phyloP scores from a whole-genome alignment of 2,797 vertebrate genomes.

The Pogoniulus pusillus region DNA sequence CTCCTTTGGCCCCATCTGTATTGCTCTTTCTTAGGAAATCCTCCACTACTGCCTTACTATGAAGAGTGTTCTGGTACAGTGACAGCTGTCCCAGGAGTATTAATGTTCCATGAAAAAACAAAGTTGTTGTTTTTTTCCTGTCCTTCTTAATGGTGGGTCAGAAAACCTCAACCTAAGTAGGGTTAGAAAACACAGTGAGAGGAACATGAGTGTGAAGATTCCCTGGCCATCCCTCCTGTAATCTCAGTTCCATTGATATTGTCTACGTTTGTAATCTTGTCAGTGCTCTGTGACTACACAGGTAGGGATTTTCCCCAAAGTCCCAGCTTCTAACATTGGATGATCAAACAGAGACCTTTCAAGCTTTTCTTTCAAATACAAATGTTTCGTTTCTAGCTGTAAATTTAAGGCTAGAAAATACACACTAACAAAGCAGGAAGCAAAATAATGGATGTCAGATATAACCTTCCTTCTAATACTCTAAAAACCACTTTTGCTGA shows the following conservation, averaged over 20 bases:
- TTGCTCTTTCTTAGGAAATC: constrained; percentile 34
- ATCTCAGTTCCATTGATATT: not conserved
- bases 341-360: not conserved
- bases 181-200: not conserved
- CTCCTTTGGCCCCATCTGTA: not conserved
- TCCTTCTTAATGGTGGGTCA: not conserved
- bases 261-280: not conserved
- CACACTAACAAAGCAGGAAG: not conserved
- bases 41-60: not conserved
- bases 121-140: not conserved
- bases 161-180: not conserved
- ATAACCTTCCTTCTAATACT: not conserved
- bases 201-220: not conserved
- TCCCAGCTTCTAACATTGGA: not conserved
- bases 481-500: not conserved
- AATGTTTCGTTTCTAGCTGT: not conserved
- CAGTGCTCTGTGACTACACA: not conserved
- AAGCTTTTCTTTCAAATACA: not conserved
- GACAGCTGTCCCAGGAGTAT: not conserved
- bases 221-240: not conserved
- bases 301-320: not conserved
- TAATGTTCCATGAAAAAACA: not conserved
- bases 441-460: not conserved
- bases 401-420: not conserved
- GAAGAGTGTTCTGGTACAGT: not conserved